Evolutionary conservation across 1,140 invertebrate species (phyloP).

Genomic region (Zaprionus davidi): DNA sequence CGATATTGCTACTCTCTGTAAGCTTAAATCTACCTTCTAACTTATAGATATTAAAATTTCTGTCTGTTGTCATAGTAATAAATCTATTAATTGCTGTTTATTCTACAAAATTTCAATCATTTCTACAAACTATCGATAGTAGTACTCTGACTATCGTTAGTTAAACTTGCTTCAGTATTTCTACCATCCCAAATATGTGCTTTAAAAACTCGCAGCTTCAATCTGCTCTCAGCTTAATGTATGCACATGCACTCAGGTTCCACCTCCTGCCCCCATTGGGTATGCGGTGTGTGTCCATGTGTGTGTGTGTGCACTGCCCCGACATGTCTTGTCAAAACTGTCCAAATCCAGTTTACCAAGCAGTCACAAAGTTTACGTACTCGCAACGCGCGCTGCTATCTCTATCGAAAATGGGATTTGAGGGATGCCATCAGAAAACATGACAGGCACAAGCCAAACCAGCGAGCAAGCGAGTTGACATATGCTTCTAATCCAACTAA

Average conservation of each 20-base stretch:
- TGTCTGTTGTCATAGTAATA: too few relatives aligned
- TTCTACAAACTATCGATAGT: background rate
- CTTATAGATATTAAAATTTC: too few relatives aligned
- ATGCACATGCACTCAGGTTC: conserved; percentile 26
- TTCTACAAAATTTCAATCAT: too few relatives aligned
- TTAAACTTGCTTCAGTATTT: background rate
- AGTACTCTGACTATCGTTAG: background rate
- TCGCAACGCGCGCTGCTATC: conserved; percentile 18
- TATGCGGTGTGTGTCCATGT: conserved; percentile 1
- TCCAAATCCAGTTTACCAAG: conserved; percentile 35
- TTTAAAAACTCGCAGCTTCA: conserved; percentile 17
- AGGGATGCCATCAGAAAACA: conserved; percentile 33
- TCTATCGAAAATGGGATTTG: conserved; percentile 38
- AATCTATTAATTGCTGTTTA: too few relatives aligned
- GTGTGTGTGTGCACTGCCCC: conserved; percentile 4
- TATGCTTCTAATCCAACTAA: conserved; percentile 20
- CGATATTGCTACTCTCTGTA: background rate
- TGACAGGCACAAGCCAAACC: conserved; percentile 14
- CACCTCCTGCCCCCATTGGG: background rate
- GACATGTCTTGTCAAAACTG: conserved; percentile 43
- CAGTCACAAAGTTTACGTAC: conserved; percentile 35
- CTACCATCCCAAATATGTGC: background rate
- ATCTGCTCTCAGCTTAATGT: conserved; percentile 19
- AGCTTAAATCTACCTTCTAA: too few relatives aligned
- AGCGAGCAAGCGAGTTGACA: conserved; percentile 21